Evolutionary conservation across 2,113 vertebrate species (phyloP).

Genomic region (Eurystomus gularis): DNA sequence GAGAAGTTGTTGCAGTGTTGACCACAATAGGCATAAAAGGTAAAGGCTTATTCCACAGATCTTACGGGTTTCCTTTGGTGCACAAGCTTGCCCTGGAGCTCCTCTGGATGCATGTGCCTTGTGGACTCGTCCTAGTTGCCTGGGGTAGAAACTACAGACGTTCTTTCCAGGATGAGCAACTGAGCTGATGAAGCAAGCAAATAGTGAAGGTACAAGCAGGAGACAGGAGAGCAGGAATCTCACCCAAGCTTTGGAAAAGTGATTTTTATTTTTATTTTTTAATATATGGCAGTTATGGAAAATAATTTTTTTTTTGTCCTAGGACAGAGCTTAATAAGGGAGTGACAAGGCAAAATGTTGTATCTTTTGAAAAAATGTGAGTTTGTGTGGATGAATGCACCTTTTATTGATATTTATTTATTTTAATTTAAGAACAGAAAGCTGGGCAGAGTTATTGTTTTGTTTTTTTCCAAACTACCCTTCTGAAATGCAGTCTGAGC

Average conservation of each 20-base stretch:
- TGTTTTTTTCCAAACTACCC: not conserved
- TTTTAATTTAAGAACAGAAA: not conserved
- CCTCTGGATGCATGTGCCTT: not conserved
- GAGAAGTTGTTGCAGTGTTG: not conserved
- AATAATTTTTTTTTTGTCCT: not conserved
- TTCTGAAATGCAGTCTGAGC: not conserved
- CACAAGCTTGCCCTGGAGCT: not conserved
- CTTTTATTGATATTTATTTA: not conserved
- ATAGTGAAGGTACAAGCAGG: not conserved
- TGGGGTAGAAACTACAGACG: not conserved
- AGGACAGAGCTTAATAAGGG: not conserved
- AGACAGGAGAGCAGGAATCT: not conserved
- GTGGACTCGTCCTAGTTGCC: slow-evolving; percentile 30
- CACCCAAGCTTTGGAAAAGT: not conserved
- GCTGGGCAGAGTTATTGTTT: not conserved
- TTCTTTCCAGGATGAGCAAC: slow-evolving; percentile 46
- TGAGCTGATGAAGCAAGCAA: not conserved
- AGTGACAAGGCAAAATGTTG: not conserved
- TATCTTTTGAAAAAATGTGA: not conserved
- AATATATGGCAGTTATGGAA: not conserved
- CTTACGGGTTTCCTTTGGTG: not conserved
- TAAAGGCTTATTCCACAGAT: not conserved
- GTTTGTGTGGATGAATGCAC: not conserved
- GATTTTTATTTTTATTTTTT: not conserved
- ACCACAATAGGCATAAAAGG: not conserved